Evolutionary conservation across 2,797 vertebrate species (phyloP).

Genomic region (Etheostoma nigrum): DNA sequence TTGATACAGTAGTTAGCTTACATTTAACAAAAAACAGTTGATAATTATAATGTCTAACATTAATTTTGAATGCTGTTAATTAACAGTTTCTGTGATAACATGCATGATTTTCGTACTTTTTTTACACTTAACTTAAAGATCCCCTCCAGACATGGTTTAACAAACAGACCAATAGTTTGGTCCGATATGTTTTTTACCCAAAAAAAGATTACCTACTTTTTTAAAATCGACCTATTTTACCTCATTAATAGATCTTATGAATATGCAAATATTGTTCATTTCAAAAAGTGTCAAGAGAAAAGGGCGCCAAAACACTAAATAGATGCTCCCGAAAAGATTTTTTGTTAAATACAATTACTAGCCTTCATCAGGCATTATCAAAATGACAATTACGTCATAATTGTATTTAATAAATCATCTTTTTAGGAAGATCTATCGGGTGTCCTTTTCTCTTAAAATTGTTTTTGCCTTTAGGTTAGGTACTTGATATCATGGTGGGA

Average conservation of each 20-base stretch:
- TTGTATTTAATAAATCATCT: constrained; percentile 4
- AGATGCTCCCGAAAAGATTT: background rate
- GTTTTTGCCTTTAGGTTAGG: background rate
- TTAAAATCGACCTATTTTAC: background rate
- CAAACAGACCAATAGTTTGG: background rate
- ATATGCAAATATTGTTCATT: constrained; percentile 2
- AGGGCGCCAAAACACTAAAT: background rate
- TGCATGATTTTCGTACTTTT: background rate
- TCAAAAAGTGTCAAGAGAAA: background rate
- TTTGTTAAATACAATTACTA: constrained; percentile 6
- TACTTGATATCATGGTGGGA: background rate
- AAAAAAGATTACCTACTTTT: background rate
- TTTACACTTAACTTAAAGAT: background rate
- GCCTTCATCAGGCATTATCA: background rate
- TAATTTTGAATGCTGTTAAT: background rate
- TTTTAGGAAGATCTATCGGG: background rate
- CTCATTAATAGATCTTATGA: background rate
- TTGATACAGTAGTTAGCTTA: background rate
- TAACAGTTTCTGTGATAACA: background rate
- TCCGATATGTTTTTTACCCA: background rate
- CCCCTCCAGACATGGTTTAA: background rate
- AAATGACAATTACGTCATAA: background rate
- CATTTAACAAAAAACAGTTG: background rate
- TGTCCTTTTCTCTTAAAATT: background rate
- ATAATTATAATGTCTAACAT: background rate